Evolutionary conservation across 2,888 invertebrate species (phyloP).

Genomic region (Cancer borealis): DNA sequence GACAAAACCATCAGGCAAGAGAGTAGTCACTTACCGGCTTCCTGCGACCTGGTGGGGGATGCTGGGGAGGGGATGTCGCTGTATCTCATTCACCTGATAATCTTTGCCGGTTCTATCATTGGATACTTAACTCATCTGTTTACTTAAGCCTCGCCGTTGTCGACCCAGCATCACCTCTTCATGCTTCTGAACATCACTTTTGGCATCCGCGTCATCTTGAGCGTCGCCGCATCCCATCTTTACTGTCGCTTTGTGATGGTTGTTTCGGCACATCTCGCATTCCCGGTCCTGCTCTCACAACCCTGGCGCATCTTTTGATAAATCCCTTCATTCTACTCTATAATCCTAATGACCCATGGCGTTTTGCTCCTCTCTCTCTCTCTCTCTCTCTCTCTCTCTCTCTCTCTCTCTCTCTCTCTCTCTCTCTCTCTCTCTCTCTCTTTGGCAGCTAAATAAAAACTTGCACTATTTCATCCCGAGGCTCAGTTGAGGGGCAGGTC

Average conservation of each 20-base stretch:
- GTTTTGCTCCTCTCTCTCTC: not conserved
- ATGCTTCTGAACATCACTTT: not conserved
- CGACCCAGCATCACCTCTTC: too few species aligned
- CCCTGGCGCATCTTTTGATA: too few species aligned
- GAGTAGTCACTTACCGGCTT: slow-evolving; percentile 4
- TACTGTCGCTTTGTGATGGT: not conserved
- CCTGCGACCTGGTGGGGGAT: not conserved
- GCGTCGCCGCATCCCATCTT: not conserved
- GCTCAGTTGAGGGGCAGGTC: too few species aligned
- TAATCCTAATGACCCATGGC: too few species aligned
- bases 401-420: too few species aligned
- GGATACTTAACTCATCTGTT: not conserved
- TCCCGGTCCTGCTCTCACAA: too few species aligned
- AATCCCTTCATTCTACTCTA: too few species aligned
- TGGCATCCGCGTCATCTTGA: not conserved
- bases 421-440: too few species aligned
- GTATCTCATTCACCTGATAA: slow-evolving; percentile 28
- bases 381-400: not conserved
- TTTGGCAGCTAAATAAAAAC: too few species aligned
- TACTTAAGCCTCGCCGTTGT: not conserved
- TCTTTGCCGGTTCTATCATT: not conserved
- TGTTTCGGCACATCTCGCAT: too few species aligned
- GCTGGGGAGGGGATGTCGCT: not conserved
- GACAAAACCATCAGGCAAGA: not conserved
- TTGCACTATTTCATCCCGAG: too few species aligned